Evolutionary conservation across 2,113 vertebrate species (phyloP), one percentile per base, ranked within the genome.

Genomic region (Microtus ochrogaster): DNA sequence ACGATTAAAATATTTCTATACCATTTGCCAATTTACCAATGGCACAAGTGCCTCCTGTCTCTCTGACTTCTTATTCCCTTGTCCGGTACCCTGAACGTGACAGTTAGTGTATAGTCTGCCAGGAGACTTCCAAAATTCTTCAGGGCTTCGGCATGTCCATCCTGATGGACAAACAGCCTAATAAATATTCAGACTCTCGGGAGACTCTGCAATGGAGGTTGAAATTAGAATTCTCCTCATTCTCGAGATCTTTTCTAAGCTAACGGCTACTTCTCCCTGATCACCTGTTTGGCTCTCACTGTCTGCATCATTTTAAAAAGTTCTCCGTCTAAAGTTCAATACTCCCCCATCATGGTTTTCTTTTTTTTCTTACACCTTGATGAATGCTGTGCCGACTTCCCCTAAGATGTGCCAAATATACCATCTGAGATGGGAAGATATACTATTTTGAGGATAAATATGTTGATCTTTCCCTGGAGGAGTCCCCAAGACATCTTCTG

Each of bases 371-470:
- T 74, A 47, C 11, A 52, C 79, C 79, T 82, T 47, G 7, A 61
- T 81, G 82, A 91, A 58, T 17, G 44, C 85, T 65, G 36, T 47
- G 47, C 41, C 13, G 22, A 30, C 79, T 92, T 84, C 44, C 47
- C 61, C 72, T 74, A 88, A 91, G 65, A 70, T 76, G 70, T 87
- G 84, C 47, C 92, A 73, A 7, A 47, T 61, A 70, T 9, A 63
- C 73, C 74, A 90, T 79, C 87, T 79, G 95, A 93, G 92, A 66
- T n/a, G 76, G 66, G 89, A 94, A 55, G 61, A 24, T 92, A 91
- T 12, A 58, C 95, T 85, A 49, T 95, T 63, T 65, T 4, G 82
- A 68, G 91, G 66, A 83, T 84, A 89, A 91, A 87, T 52, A 81
- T n/a, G 74, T 94, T 89, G 49, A 87, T 76, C 76, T 94, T 77